Percentiles rank a stretch among this genome's conserved stretches.
These are phyloP conservation scores for Cataglyphis cursor DNA, from an alignment of 2,888 invertebrate genomes.

Conservation along the genomic window DNA sequence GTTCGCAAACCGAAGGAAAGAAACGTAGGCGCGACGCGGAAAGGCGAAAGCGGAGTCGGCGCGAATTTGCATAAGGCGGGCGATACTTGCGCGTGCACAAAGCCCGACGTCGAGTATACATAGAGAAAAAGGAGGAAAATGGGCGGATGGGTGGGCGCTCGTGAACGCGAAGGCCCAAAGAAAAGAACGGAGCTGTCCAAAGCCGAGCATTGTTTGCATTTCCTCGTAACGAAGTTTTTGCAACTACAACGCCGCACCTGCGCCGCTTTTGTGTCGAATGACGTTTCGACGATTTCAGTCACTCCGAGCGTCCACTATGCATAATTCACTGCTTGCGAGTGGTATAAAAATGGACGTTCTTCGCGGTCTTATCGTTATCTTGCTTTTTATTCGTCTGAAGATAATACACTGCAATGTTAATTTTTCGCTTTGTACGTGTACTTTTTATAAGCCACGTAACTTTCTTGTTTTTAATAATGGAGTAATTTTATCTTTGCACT, in stretches of 20 bases:
- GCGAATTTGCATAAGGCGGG: conserved; percentile 81
- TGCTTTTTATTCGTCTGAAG: background rate
- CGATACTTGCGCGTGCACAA: conserved; percentile 76
- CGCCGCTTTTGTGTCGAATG: conserved; percentile 70
- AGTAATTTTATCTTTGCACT: background rate
- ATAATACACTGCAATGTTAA: background rate
- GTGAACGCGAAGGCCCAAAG: conserved; percentile 46
- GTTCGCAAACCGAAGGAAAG: conserved; percentile 64
- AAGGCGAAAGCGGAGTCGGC: conserved; percentile 65
- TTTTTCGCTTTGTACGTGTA: background rate
- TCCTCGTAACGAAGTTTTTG: conserved; percentile 83
- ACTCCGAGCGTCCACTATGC: conserved; percentile 53
- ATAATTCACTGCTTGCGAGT: conserved; percentile 59
- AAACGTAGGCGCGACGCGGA: conserved; percentile 57
- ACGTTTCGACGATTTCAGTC: conserved; percentile 70
- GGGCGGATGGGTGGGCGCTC: conserved; percentile 28
- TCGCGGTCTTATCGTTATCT: background rate
- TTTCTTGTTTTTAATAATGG: background rate
- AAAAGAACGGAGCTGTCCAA: conserved; percentile 72
- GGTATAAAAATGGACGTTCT: conserved; percentile 28
- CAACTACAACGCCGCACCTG: conserved; percentile 79
- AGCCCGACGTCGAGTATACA: conserved; percentile 29
- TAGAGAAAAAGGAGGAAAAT: conserved; percentile 48
- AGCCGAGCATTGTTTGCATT: conserved; percentile 80
- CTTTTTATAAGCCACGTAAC: background rate